These are phyloP conservation scores for Scaptodrosophila lebanonensis DNA, from an alignment of 1,140 invertebrate genomes.

Conservation along the genomic window DNA sequence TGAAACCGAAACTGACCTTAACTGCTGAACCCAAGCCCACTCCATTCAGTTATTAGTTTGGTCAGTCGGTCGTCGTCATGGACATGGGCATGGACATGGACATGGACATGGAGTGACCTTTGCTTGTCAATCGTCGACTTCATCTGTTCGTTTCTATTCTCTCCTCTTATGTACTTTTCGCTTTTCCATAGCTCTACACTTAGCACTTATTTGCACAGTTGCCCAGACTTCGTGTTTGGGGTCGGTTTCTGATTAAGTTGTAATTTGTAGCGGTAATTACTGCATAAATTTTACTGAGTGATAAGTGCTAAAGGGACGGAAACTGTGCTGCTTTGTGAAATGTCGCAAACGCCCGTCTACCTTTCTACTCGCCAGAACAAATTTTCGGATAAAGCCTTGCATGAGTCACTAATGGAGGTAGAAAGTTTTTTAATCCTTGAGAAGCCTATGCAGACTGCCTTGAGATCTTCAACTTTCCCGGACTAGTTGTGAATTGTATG, in stretches of 20 bases:
- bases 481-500: no score
- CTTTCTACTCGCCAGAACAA: no score
- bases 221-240: constrained; percentile 40
- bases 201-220: constrained; percentile 34
- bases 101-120: constrained; percentile 70
- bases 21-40: constrained; percentile 32
- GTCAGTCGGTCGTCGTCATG: constrained; percentile 59
- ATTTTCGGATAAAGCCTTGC: no score
- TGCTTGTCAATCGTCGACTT: constrained; percentile 40
- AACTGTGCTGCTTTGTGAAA: no score
- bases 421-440: no score
- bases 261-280: constrained; percentile 61
- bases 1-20: constrained; percentile 66
- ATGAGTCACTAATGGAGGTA: no score
- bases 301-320: constrained; percentile 29
- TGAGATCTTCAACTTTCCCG: no score
- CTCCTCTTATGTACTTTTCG: neutral
- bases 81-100: constrained; percentile 51
- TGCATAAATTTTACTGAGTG: constrained; percentile 32
- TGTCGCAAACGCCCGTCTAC: constrained; percentile 19
- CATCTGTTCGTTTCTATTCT: constrained; percentile 1
- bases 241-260: constrained; percentile 71
- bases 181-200: constrained; percentile 17
- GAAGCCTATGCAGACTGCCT: no score
- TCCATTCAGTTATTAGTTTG: constrained; percentile 62